Percentiles rank a stretch among this genome's conserved stretches.
phyloP scores from a whole-genome alignment of 2,888 invertebrate species.

The Pristionchus entomophagus region DNA sequence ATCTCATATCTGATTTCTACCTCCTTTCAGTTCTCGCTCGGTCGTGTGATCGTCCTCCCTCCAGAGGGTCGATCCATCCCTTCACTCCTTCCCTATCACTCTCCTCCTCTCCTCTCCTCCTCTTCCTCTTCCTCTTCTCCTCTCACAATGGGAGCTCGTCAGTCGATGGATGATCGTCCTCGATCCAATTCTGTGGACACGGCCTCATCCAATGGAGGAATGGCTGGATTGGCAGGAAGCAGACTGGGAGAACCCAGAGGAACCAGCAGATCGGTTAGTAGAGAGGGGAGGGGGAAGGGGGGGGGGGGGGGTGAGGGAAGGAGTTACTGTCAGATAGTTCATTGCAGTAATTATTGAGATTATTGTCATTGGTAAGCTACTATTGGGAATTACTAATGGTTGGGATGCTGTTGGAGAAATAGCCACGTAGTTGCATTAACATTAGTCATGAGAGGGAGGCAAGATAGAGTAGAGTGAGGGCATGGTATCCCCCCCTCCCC shows the following conservation, averaged over 20 bases:
- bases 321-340: no score
- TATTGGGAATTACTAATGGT: no score
- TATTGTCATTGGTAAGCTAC: no score
- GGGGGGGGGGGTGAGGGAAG: background rate
- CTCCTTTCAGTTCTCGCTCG: background rate
- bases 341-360: no score
- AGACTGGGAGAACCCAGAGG: constrained; percentile 15
- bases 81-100: background rate
- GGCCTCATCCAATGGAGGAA: constrained; percentile 24
- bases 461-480: background rate
- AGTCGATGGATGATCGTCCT: constrained; percentile 63
- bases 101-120: background rate
- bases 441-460: no score
- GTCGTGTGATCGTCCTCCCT: constrained; percentile 1
- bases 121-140: background rate
- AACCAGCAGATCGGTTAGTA: constrained; percentile 30
- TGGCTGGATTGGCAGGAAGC: background rate
- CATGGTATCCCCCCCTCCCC: no score
- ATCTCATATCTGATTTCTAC: background rate
- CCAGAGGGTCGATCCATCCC: constrained; percentile 20
- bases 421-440: no score
- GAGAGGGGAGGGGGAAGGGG: background rate
- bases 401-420: no score
- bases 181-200: constrained; percentile 63
- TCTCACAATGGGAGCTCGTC: constrained; percentile 63